Conservation (phyloP, 2,797 vertebrate genomes). For the Aeoliscus strigatus region DNA sequence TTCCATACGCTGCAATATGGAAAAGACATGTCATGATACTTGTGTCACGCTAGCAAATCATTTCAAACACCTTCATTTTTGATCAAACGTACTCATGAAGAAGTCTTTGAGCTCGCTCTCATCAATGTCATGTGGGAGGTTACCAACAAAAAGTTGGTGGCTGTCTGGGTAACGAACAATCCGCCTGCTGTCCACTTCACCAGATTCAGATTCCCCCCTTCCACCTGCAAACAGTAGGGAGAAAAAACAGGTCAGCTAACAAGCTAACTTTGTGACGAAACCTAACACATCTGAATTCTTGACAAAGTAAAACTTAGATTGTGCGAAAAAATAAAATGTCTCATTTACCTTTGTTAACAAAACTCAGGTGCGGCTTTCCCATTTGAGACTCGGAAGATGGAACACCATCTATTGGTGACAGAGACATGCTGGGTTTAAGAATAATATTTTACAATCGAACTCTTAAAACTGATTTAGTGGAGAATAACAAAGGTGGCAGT, state of each 20-base stretch:
- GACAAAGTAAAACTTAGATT: not conserved
- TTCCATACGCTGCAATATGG: conserved; percentile 83
- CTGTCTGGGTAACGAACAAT: conserved; percentile 92
- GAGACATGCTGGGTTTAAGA: conserved; percentile 9
- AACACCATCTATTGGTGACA: conserved; percentile 63
- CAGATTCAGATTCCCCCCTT: conserved; percentile 85
- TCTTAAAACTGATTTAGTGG: not conserved
- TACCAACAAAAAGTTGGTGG: conserved; percentile 98
- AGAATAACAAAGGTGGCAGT: conserved; percentile 19
- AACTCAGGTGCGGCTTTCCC: conserved; percentile 75
- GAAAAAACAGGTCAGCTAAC: not conserved
- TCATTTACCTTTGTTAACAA: conserved; percentile 74
- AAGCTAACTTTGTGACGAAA: not conserved
- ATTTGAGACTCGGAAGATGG: conserved; percentile 70
- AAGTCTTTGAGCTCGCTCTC: conserved; percentile 98
- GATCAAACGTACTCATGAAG: conserved; percentile 90
- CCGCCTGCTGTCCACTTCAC: conserved; percentile 87
- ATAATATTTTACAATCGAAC: not conserved
- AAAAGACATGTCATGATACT: not conserved
- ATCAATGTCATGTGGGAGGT: conserved; percentile 97
- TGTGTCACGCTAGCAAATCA: too few species aligned
- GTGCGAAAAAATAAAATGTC: not conserved
- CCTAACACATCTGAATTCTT: not conserved
- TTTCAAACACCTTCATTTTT: not conserved
- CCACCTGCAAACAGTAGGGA: conserved; percentile 70